Conservation (phyloP, 2,797 vertebrate species). For the Avahi laniger region DNA sequence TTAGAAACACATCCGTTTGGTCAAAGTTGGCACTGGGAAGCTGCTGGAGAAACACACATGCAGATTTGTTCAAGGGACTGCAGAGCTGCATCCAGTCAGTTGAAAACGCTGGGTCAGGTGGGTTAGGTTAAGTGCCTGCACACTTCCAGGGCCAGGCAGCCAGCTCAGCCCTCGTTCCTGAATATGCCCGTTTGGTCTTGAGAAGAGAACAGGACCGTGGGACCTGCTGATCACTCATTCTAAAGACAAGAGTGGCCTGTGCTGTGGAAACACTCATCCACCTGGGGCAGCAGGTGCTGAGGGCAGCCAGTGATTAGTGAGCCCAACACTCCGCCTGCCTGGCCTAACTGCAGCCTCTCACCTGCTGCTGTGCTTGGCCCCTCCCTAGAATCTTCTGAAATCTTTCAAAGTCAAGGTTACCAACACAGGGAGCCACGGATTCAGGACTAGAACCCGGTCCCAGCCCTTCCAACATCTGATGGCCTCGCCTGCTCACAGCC, state of each 20-base stretch:
- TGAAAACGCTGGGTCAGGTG: accelerated
- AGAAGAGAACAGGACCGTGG: not conserved
- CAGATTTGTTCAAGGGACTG: not conserved
- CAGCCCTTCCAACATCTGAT: not conserved
- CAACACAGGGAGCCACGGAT: not conserved
- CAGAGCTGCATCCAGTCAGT: not conserved
- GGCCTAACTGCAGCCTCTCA: not conserved
- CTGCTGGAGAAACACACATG: not conserved
- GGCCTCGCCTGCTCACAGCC: not conserved
- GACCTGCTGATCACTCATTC: not conserved
- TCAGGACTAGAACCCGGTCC: not conserved
- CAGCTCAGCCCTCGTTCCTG: not conserved
- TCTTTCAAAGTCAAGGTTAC: not conserved
- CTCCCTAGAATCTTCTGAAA: not conserved
- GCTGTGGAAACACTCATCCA: accelerated
- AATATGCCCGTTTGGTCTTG: not conserved
- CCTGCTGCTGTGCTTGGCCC: not conserved
- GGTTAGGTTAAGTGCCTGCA: not conserved
- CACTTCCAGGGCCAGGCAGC: not conserved
- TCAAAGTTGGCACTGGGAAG: not conserved
- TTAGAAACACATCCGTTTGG: not conserved
- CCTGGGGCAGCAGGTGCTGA: not conserved
- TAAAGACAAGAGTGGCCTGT: not conserved
- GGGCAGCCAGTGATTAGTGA: not conserved
- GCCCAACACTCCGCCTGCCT: not conserved